Percentiles rank a stretch among this genome's conserved stretches.
phyloP scores from a whole-genome alignment of 2,888 invertebrate species.

The Ectemnius lituratus region DNA sequence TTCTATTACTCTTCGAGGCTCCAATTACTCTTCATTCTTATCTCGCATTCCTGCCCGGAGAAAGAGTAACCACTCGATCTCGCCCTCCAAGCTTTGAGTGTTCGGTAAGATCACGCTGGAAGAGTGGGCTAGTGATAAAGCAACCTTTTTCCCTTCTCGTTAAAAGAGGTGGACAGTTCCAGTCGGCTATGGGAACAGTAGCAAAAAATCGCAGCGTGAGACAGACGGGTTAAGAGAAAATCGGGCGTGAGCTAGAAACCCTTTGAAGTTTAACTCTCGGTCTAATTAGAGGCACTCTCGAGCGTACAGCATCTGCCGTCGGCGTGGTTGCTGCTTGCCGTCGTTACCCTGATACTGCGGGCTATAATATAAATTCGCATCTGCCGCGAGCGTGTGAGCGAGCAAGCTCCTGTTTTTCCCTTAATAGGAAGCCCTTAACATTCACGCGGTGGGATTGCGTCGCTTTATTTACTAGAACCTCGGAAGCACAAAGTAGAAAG shows the following conservation, averaged over 20 bases:
- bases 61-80: too few species aligned
- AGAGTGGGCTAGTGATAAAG: neutral
- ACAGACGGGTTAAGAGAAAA: slow-evolving; percentile 23
- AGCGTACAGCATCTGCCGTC: slow-evolving; percentile 32
- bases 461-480: too few species aligned
- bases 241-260: slow-evolving; percentile 46
- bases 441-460: too few species aligned
- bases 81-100: too few species aligned
- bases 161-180: too few species aligned
- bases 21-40: slow-evolving; percentile 34
- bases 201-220: too few species aligned
- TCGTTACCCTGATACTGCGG: slow-evolving; percentile 49
- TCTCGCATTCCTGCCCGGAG: neutral
- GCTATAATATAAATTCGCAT: slow-evolving; percentile 57
- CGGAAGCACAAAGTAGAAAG: too few species aligned
- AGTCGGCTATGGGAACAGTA: too few species aligned
- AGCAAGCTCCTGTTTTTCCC: too few species aligned
- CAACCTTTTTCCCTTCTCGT: neutral
- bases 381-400: slow-evolving; percentile 22
- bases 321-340: slow-evolving; percentile 51
- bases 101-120: too few species aligned
- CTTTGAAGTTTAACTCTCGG: slow-evolving; percentile 61
- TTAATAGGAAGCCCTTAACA: too few species aligned
- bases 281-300: slow-evolving; percentile 57
- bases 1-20: slow-evolving; percentile 20